Conservation (phyloP, 2,888 invertebrate species). For the Oxytorus armatus region DNA sequence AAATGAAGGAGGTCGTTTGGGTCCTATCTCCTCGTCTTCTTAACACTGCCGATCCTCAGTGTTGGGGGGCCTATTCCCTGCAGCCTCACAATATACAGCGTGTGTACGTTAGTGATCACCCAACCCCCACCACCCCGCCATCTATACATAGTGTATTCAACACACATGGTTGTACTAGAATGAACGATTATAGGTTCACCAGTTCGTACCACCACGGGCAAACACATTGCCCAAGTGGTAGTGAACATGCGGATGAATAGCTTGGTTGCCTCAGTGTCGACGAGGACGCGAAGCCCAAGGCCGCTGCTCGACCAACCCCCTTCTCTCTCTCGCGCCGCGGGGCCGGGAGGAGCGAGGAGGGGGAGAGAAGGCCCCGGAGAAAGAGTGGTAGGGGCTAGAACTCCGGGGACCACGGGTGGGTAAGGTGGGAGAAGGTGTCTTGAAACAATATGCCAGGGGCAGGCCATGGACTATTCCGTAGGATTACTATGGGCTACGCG, state of each 20-base stretch:
- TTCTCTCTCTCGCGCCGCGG: constrained; percentile 21
- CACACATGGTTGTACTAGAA: constrained; percentile 38
- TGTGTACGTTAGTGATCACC: background rate
- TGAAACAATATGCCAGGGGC: constrained; percentile 52
- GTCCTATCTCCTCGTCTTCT: constrained; percentile 14
- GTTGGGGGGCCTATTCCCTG: constrained; percentile 4
- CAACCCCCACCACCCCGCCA: too few species aligned
- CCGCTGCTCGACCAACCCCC: constrained; percentile 48
- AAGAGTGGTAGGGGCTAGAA: constrained; percentile 39
- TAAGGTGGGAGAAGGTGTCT: background rate
- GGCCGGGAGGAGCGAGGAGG: constrained; percentile 3
- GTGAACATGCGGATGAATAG: constrained; percentile 16
- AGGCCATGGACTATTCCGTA: constrained; percentile 9
- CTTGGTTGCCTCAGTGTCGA: constrained; percentile 48
- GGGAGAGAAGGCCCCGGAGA: constrained; percentile 8
- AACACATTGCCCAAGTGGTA: background rate
- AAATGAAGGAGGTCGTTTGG: constrained; percentile 27
- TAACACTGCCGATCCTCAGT: background rate
- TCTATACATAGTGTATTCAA: constrained; percentile 11
- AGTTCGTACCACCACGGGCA: constrained; percentile 2
- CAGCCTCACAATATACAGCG: background rate
- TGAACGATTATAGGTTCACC: constrained; percentile 58
- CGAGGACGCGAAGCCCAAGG: constrained; percentile 65
- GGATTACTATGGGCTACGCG: background rate
- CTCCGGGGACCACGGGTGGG: constrained; percentile 30